Evolutionary conservation across 2,888 invertebrate genomes (phyloP), one percentile per base, ranked within the genome.

Genomic region (Phaonia tiefii): DNA sequence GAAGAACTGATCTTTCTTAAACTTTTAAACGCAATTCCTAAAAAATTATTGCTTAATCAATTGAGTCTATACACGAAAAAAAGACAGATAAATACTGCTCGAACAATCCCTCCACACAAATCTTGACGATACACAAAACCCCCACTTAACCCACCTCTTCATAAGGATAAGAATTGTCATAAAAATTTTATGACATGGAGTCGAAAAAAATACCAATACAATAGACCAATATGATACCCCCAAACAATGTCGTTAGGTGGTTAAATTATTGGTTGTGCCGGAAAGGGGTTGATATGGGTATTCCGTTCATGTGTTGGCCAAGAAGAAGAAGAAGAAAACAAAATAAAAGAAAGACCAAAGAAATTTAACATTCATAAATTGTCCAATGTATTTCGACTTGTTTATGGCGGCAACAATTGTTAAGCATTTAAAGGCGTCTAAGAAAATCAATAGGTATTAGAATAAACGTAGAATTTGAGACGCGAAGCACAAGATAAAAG

Each of bases 361-460:
- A 56, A 56, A 60, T 20, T 20, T 3, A 37, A 60, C 20, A 39
- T 31, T 60, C 60, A 60, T 60, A 60, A 60, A 37, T 60, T 60
- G 60, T 17, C 46, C 46, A 51, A 51, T n/a, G 44, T 15, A 8
- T 22, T 13, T 49, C n/a, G 26, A 10, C 26, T 56, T 65, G 25
- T 60, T 20, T 37, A 15, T 37, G 17, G 7, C 4, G 37, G 8
- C 15, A 58, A 37, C 58, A 37, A 15, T 58, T 22, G 17, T 20
- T 22, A 5, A 51, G 20, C 39, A 20, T 8, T 39, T 31, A 15
- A 37, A 20, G 60, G 46, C 46, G 63, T 42, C 63, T 54, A 20
- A 39, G 39, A 80, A 80, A 80, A 80, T 80, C 80, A 49, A 80
- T 80, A 80, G 13, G 10, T n/a, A 20, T 65, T 73, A 63, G 17